phyloP scores from a whole-genome alignment of 2,113 vertebrate genomes.

The Tauraco erythrolophus region DNA sequence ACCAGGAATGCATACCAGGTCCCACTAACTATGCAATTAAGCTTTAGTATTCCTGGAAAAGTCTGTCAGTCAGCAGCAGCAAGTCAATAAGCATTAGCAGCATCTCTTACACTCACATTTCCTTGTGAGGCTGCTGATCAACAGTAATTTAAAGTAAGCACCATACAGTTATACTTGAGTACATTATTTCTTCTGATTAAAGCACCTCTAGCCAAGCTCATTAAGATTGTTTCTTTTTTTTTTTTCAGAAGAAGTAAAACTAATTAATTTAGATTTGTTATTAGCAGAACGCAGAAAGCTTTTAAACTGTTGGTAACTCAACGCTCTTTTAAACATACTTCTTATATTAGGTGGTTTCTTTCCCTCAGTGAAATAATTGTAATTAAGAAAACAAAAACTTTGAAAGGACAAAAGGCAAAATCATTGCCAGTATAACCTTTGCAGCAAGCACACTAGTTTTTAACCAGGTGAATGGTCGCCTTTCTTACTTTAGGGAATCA shows the following conservation, averaged over 20 bases:
- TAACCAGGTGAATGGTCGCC: neutral
- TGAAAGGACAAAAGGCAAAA: neutral
- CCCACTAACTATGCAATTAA: constrained; percentile 32
- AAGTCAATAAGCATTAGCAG: constrained; percentile 34
- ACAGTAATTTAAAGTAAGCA: constrained; percentile 15
- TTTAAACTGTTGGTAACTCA: neutral
- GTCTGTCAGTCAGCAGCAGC: constrained; percentile 40
- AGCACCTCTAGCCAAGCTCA: neutral
- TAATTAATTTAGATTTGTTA: constrained; percentile 28
- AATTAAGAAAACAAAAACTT: neutral
- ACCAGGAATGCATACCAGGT: neutral
- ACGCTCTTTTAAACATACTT: neutral
- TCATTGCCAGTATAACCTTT: neutral
- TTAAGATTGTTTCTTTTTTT: neutral
- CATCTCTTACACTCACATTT: neutral
- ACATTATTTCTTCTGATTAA: neutral
- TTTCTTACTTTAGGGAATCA: neutral
- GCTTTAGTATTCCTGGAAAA: constrained; percentile 1
- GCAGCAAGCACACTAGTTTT: neutral
- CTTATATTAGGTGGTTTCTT: neutral
- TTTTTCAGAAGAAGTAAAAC: neutral
- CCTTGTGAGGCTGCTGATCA: neutral
- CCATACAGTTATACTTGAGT: neutral
- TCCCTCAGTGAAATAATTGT: neutral
- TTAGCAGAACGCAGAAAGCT: constrained; percentile 25